A percentile compares a stretch with the other conserved stretches of the same genome.
These are phyloP conservation scores for Herpailurus yagouaroundi DNA, from an alignment of 2,113 vertebrate species.

Conservation along the genomic window DNA sequence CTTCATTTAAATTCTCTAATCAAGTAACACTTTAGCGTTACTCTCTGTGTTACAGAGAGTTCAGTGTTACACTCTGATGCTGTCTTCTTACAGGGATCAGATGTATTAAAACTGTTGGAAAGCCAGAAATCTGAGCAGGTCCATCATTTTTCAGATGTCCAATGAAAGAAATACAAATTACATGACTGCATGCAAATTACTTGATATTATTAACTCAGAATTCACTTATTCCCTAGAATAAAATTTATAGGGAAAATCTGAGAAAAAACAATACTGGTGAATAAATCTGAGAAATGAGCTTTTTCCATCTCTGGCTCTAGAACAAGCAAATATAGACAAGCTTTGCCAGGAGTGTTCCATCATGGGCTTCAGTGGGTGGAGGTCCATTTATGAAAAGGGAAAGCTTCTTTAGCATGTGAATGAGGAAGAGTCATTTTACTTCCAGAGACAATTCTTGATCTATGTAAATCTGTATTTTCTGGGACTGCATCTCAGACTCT, in stretches of 20 bases:
- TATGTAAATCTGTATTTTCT: background rate
- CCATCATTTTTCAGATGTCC: background rate
- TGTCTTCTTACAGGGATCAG: background rate
- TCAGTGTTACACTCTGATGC: background rate
- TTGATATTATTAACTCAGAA: background rate
- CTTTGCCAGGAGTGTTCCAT: background rate
- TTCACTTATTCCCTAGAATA: background rate
- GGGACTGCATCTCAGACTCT: background rate
- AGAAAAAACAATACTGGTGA: background rate
- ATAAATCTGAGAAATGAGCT: background rate
- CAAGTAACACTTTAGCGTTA: background rate
- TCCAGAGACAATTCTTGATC: background rate
- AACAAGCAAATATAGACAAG: background rate
- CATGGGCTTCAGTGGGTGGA: background rate
- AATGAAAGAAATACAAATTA: background rate
- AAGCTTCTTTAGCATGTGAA: background rate
- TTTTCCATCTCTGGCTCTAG: slow-evolving; percentile 4
- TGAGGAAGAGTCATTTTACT: background rate
- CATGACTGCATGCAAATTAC: background rate
- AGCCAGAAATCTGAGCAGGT: background rate
- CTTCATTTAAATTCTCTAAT: background rate
- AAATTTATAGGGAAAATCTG: background rate
- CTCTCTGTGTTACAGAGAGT: no score
- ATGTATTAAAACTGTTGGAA: background rate
- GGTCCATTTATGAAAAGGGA: background rate